Evolutionary conservation across 2,797 vertebrate species (phyloP).

Genomic region (Babyrousa celebensis): DNA sequence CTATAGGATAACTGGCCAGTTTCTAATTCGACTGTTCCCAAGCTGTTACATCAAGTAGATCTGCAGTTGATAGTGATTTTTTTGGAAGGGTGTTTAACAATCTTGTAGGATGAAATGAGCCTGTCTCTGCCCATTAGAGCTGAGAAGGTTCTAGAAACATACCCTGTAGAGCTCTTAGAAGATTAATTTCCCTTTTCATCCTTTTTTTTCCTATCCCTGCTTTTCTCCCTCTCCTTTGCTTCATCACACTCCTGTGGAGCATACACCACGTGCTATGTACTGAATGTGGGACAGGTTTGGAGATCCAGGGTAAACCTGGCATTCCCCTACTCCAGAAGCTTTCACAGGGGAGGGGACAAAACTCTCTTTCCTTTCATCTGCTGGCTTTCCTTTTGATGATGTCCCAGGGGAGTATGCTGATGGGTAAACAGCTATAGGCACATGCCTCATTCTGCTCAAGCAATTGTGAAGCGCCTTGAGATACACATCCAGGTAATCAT

Average conservation of each 20-base stretch:
- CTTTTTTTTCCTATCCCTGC: neutral
- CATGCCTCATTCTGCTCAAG: neutral
- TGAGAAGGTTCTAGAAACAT: neutral
- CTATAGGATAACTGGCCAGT: neutral
- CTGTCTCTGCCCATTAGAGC: neutral
- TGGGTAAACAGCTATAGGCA: neutral
- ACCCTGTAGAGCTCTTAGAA: neutral
- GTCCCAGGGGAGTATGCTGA: neutral
- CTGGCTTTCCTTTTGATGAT: conserved; percentile 21
- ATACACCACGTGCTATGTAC: neutral
- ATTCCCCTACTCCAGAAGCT: neutral
- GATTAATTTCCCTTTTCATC: neutral
- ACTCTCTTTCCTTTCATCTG: neutral
- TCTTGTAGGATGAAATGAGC: neutral
- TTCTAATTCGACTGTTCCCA: conserved; percentile 32
- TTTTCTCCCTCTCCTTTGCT: neutral
- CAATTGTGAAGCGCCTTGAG: conserved; percentile 1
- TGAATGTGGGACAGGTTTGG: neutral
- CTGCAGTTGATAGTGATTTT: neutral
- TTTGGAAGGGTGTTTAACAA: neutral
- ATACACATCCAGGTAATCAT: neutral
- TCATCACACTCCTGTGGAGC: neutral
- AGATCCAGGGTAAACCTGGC: neutral
- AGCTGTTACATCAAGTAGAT: conserved; percentile 15
- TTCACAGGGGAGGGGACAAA: neutral